Base-by-base conservation (phyloP, 1,140 invertebrate species). In the Temnothorax nylanderi region DNA sequence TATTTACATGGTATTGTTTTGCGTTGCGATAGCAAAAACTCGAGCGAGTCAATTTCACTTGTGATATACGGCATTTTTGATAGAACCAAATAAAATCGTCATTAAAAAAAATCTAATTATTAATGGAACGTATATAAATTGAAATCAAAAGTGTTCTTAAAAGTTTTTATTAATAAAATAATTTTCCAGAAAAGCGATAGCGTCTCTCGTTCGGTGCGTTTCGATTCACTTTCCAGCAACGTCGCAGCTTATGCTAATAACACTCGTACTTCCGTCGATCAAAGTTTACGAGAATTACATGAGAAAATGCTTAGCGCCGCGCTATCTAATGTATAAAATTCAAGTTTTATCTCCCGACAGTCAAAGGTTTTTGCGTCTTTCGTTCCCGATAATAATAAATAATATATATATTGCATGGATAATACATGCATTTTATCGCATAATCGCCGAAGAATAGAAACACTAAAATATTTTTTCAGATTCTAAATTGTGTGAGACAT, bases 231-330 rank as follows among this genome's bases (percentile, higher is more conserved):
- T 77, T 49, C 10, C 16, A 62, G 41, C 16, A 62, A 64, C 10
- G 34, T 62, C 56, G 56, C 10, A 37, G 5, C 32, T 51, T 37
- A 8, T 37, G 11, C 18, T 67, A 62, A 69, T 80, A 71, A 71
- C n/a, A 51, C 10, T 71, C 10, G 2, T 49, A 54, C 47, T 54
- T 69, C 16, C 8, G 16, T 54, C 16, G 62, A 54, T 58, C 13
- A 81, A 71, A 81, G 37, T 81, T 54, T 69, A n/a, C 18, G 34
- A 54, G 21, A 69, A 80, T 8, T 37, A 44, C 21, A 18, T 8
- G 13, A 49, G 10, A 75, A 49, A 7, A 72, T 26, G 21, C n/a
- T 37, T 4, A 32, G 41, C 41, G n/a, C 13, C 21, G 18, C 4
- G 37, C 10, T 41, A 44, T 44, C 16, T 6, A 6, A 32, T 64